Percentiles rank a stretch among this genome's conserved stretches.
These are phyloP conservation scores for Octodonta nipae DNA, from an alignment of 2,888 invertebrate species.

Conservation along the genomic window DNA sequence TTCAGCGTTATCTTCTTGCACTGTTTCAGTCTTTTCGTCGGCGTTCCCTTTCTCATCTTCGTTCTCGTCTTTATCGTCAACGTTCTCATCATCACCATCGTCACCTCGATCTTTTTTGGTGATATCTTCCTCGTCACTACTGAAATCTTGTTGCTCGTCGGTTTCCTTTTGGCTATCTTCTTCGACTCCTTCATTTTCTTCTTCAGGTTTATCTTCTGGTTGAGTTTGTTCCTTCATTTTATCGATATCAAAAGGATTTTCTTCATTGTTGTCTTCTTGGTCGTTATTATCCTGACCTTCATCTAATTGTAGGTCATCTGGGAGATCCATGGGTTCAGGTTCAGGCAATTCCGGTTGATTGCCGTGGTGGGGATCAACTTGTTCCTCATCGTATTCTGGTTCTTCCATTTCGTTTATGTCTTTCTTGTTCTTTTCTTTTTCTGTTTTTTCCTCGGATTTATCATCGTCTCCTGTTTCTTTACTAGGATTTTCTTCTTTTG, in stretches of 20 bases:
- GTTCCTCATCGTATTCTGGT: slow-evolving; percentile 64
- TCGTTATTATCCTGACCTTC: slow-evolving; percentile 50
- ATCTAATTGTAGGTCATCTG: slow-evolving; percentile 74
- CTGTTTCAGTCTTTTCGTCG: slow-evolving; percentile 26
- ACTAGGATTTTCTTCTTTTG: slow-evolving; percentile 50
- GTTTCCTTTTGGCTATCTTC: slow-evolving; percentile 26
- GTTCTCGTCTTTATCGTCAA: slow-evolving; percentile 24
- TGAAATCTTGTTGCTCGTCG: slow-evolving; percentile 29
- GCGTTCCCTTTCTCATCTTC: slow-evolving; percentile 13
- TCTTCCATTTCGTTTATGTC: slow-evolving; percentile 78
- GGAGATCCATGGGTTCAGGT: slow-evolving; percentile 75
- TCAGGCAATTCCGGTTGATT: slow-evolving; percentile 64
- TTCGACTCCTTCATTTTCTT: slow-evolving; percentile 32
- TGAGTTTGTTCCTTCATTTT: slow-evolving; percentile 50
- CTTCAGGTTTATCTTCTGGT: slow-evolving; percentile 29
- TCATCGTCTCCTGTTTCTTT: slow-evolving; percentile 36
- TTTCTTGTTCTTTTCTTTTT: slow-evolving; percentile 39
- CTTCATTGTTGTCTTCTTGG: slow-evolving; percentile 47
- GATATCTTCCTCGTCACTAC: slow-evolving; percentile 28
- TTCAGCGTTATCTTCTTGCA: slow-evolving; percentile 17
- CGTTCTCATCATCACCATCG: slow-evolving; percentile 28
- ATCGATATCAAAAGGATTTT: slow-evolving; percentile 79
- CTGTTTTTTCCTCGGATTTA: slow-evolving; percentile 38
- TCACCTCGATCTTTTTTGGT: slow-evolving; percentile 34
- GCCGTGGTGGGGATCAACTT: slow-evolving; percentile 71